Conservation (phyloP, 2,888 invertebrate genomes). For the Meghimatium bilineatum region DNA sequence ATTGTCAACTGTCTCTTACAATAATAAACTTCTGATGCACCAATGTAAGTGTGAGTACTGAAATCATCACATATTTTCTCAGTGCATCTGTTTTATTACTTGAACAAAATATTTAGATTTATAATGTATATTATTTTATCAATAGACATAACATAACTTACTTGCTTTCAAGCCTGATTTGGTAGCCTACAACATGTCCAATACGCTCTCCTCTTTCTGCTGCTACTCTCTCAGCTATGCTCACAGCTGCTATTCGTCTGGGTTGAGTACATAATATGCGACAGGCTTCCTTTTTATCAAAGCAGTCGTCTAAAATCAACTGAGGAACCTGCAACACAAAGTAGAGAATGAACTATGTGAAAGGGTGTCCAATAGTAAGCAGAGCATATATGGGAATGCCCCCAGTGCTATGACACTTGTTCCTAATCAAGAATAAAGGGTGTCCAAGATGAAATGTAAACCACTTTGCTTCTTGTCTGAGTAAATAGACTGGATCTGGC, state of each 20-base stretch:
- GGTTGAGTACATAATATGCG: conserved; percentile 96
- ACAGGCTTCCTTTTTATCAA: conserved; percentile 82
- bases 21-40: too few relatives aligned
- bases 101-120: too few relatives aligned
- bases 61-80: too few relatives aligned
- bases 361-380: background rate
- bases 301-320: conserved; percentile 88
- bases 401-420: too few relatives aligned
- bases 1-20: too few relatives aligned
- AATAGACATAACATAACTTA: conserved; percentile 59
- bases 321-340: conserved; percentile 87
- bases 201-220: conserved; percentile 89
- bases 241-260: conserved; percentile 91
- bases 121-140: background rate
- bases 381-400: too few relatives aligned
- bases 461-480: too few relatives aligned
- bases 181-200: conserved; percentile 90
- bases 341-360: background rate
- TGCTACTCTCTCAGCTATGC: conserved; percentile 92
- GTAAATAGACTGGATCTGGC: too few relatives aligned
- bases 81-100: too few relatives aligned
- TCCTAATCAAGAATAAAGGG: too few relatives aligned
- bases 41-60: too few relatives aligned
- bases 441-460: too few relatives aligned
- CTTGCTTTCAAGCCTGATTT: conserved; percentile 91